phyloP scores from a whole-genome alignment of 2,888 invertebrate genomes.

The Zeuzera pyrina region DNA sequence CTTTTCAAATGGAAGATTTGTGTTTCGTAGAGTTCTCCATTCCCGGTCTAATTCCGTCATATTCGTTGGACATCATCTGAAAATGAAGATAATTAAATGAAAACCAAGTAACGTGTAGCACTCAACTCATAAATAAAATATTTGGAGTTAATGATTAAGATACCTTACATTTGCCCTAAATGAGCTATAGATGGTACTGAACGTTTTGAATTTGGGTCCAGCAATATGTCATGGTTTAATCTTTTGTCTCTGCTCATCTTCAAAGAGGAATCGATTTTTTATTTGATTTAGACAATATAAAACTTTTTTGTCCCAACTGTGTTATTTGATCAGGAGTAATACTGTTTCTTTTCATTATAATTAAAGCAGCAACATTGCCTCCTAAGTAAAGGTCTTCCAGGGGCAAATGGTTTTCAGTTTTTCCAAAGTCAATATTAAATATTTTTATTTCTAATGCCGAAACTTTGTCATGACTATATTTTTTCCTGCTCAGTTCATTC shows the following conservation, averaged over 20 bases:
- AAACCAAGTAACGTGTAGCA: background rate
- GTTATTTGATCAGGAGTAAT: slow-evolving; percentile 6
- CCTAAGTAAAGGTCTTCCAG: no score
- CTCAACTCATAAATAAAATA: slow-evolving; percentile 3
- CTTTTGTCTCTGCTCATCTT: slow-evolving; percentile 9
- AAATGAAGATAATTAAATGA: slow-evolving; percentile 6
- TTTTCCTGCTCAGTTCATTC: slow-evolving; percentile 7
- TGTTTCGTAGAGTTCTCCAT: slow-evolving; percentile 12
- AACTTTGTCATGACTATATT: slow-evolving; percentile 1
- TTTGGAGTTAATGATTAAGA: slow-evolving; percentile 4
- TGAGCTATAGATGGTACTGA: no score
- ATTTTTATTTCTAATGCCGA: slow-evolving; percentile 5
- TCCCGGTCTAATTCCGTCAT: slow-evolving; percentile 14
- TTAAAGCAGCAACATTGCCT: no score
- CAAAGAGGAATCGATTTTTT: slow-evolving; percentile 8
- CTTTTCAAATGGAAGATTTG: slow-evolving; percentile 11
- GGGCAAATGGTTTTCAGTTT: no score
- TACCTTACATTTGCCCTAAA: slow-evolving; percentile 9
- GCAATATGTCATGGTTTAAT: slow-evolving; percentile 10
- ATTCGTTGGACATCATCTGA: slow-evolving; percentile 12
- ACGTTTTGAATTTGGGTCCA: no score
- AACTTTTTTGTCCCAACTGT: slow-evolving; percentile 8
- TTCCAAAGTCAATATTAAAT: slow-evolving; percentile 6
- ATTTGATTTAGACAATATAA: slow-evolving; percentile 10
- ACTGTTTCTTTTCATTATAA: no score